Base-by-base conservation (phyloP, 2,888 invertebrate genomes). In the Monoplex corrugatus region DNA sequence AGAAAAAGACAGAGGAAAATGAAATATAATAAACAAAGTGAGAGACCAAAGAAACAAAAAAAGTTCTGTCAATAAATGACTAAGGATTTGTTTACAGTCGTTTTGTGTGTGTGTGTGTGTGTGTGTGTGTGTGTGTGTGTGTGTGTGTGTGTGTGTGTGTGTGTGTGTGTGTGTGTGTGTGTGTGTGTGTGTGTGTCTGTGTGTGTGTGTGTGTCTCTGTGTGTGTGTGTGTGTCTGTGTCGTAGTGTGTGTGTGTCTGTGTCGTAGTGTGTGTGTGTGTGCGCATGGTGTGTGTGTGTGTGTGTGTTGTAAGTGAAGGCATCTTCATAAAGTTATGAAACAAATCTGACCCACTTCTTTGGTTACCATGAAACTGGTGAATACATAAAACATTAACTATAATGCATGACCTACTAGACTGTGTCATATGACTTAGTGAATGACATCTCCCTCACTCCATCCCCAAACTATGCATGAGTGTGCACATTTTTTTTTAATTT, bases 141-240 rank as follows among this genome's bases (percentile, higher is more conserved):
- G 63, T 68, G 63, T 68, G 50, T 50, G 50, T 50, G 50, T 40
- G 86, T 86, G 86, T 28, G 86, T 40, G 86, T 28, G 86, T 50
- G 84, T 28, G 86, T 86, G 86, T 40, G 86, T 86, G 86, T 63
- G 86, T 63, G 86, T 63, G 86, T 63, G 63, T 40, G 86, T 63
- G 63, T 28, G 45, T 45, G 63, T 13, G 86, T 86, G 86, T 63
- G 68, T 68, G 86, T n/a, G n/a, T 86, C 40, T 43, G 86, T 38
- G 38, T 10, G 57, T 40, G 1, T 35, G 38, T 40, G 63, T 40
- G n/a, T n/a, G 43, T 38, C 32, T 45, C 3, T 10, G 45, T 45
- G 50, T 13, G 83, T 43, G 80, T 43, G 43, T 35, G 35, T 75
- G 75, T 75, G 75, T 35, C 23, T 28, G n/a, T 23, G 2, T n/a